A percentile compares a stretch with the other conserved stretches of the same genome.
phyloP scores from a whole-genome alignment of 53 echinoderm and acorn worm genomes.

The Arbacia lixula region DNA sequence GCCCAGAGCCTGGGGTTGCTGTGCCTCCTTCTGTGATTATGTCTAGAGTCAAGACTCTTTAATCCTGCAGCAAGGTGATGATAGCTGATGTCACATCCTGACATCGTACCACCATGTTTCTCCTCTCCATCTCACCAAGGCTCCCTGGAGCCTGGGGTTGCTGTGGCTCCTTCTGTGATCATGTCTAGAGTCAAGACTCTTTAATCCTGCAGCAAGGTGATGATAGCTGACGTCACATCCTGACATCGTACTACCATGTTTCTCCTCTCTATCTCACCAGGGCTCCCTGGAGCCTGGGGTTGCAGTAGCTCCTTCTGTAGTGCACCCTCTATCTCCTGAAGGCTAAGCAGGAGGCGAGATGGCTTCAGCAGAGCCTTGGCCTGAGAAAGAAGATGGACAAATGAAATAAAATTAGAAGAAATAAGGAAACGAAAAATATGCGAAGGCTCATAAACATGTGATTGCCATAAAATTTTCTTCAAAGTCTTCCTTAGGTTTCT shows the following conservation, averaged over 20 bases:
- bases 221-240: slow-evolving; percentile 14
- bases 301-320: slow-evolving; percentile 48
- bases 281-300: slow-evolving; percentile 33
- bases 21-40: neutral
- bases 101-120: slow-evolving; percentile 1
- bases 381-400: slow-evolving; percentile 22
- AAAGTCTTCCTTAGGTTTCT: no score
- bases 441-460: no score
- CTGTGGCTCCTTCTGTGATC: neutral
- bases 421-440: no score
- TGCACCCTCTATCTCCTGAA: slow-evolving; percentile 39
- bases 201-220: slow-evolving; percentile 43
- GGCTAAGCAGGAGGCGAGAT: slow-evolving; percentile 66
- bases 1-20: neutral
- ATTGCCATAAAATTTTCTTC: no score
- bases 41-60: neutral
- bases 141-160: neutral
- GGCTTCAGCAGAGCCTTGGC: slow-evolving; percentile 80
- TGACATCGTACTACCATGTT: slow-evolving; percentile 35
- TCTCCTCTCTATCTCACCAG: slow-evolving; percentile 1
- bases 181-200: neutral
- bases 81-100: slow-evolving; percentile 5
- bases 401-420: no score
- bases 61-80: neutral
- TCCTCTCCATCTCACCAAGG: neutral